A percentile compares a stretch with the other conserved stretches of the same genome.
Conservation (phyloP, 2,113 vertebrate species). For the Jacana jacana region DNA sequence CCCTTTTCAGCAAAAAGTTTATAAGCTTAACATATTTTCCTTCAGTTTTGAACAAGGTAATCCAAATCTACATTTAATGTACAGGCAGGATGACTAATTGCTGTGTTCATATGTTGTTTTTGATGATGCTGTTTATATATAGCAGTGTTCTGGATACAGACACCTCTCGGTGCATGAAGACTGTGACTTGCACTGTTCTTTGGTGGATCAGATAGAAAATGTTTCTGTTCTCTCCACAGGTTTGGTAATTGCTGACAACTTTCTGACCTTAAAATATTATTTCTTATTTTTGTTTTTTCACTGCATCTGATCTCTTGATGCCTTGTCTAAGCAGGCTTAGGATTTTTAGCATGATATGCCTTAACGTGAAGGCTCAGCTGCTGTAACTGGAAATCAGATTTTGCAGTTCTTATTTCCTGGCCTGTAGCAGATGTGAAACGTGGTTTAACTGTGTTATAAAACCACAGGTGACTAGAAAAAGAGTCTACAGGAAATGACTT, state of each 20-base stretch:
- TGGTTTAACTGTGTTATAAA: constrained; percentile 62
- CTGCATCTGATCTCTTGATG: neutral
- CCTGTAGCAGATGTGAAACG: constrained; percentile 29
- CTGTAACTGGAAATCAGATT: constrained; percentile 26
- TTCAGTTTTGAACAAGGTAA: neutral
- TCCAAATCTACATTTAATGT: neutral
- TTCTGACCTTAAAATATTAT: neutral
- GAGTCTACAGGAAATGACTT: constrained; percentile 69
- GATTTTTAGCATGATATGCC: neutral
- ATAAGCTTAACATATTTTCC: neutral
- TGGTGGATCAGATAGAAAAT: neutral
- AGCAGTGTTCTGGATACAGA: neutral
- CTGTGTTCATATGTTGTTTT: constrained; percentile 42
- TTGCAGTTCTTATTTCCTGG: neutral
- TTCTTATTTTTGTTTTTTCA: neutral
- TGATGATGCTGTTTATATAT: constrained; percentile 36
- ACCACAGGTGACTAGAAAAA: constrained; percentile 70
- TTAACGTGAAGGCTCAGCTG: neutral
- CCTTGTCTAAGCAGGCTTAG: neutral
- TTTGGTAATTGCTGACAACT: neutral
- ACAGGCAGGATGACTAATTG: constrained; percentile 15
- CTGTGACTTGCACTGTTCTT: neutral
- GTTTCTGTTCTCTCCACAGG: neutral
- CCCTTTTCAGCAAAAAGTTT: neutral
- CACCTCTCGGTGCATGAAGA: neutral